A percentile compares a stretch with the other conserved stretches of the same genome.
Evolutionary conservation across 1,140 invertebrate species (phyloP).

Genomic region (Eriosoma lanigerum): DNA sequence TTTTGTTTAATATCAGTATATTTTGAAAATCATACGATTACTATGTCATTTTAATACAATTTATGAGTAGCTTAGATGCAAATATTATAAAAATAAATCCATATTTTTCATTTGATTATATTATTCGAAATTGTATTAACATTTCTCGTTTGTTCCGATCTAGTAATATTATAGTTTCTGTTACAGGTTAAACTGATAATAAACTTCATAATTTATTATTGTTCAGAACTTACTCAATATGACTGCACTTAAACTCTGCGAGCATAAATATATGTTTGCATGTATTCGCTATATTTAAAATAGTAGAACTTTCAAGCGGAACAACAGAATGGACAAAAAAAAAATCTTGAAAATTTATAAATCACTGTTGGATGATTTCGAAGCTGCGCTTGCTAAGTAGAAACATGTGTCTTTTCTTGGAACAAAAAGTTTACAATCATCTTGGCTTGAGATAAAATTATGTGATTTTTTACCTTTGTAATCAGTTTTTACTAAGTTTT

Average conservation of each 20-base stretch:
- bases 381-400: background rate
- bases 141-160: background rate
- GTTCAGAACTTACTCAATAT: constrained; percentile 7
- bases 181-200: constrained; percentile 14
- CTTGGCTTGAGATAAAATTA: background rate
- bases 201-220: constrained; percentile 2
- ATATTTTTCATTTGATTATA: too few relatives aligned
- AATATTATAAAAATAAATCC: too few relatives aligned
- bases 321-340: background rate
- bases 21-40: too few relatives aligned
- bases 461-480: background rate
- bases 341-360: constrained; percentile 18
- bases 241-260: background rate
- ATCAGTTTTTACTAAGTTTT: constrained; percentile 22
- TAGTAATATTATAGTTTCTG: background rate
- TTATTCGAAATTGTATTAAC: background rate
- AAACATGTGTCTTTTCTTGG: constrained; percentile 6
- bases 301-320: constrained; percentile 4
- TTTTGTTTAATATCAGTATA: too few relatives aligned
- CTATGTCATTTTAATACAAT: too few relatives aligned
- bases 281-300: constrained; percentile 5
- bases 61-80: too few relatives aligned
- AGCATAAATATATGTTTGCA: background rate
- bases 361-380: constrained; percentile 2
- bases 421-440: constrained; percentile 5